Conservation (phyloP, 2,113 vertebrate genomes). For the Gallinago paraguaiae region DNA sequence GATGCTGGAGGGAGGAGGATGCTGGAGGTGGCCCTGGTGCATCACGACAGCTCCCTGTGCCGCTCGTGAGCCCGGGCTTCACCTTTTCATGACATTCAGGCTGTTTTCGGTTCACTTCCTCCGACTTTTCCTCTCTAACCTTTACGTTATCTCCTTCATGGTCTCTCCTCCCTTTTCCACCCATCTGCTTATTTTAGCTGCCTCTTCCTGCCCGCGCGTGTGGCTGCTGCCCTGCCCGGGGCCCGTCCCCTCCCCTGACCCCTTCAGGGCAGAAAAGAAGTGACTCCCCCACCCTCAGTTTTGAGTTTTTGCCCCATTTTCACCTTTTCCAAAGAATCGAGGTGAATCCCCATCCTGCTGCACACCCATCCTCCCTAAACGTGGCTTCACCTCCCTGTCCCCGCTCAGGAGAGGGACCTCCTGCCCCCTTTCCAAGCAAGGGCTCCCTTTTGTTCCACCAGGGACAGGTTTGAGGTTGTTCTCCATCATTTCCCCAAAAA, state of each 20-base stretch:
- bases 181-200: constrained; percentile 66
- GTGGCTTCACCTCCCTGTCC: accelerated
- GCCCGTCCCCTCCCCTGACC: background rate
- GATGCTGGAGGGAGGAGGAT: background rate
- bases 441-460: background rate
- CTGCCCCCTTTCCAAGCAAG: accelerated
- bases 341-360: background rate
- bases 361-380: background rate
- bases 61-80: background rate
- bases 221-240: background rate
- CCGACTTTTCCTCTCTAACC: constrained; percentile 41
- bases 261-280: background rate
- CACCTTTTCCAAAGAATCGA: background rate
- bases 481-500: background rate
- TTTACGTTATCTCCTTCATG: constrained; percentile 49
- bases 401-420: background rate
- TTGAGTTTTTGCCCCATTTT: background rate
- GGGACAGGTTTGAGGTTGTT: background rate
- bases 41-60: background rate
- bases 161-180: constrained; percentile 63
- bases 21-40: background rate
- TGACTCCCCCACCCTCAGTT: background rate
- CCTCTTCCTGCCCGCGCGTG: constrained; percentile 31
- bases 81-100: constrained; percentile 23
- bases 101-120: constrained; percentile 43